Evolutionary conservation across 2,888 invertebrate species (phyloP).

Genomic region (Parascotia fuliginaria): DNA sequence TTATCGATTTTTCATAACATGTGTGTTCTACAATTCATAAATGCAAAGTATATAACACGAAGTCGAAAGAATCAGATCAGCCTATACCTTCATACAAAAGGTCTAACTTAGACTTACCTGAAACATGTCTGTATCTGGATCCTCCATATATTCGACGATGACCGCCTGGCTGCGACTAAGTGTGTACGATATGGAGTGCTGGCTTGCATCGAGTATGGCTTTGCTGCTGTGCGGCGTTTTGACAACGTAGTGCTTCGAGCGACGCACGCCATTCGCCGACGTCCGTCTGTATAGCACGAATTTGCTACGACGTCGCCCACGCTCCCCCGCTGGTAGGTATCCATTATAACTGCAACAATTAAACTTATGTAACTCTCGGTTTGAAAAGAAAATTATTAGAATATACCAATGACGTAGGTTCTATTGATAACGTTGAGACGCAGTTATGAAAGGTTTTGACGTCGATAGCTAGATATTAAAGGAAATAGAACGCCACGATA

Average conservation of each 20-base stretch:
- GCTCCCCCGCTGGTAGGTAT: constrained; percentile 95
- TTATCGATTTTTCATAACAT: too few species aligned
- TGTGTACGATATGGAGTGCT: constrained; percentile 99
- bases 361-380: neutral
- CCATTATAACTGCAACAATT: constrained; percentile 93
- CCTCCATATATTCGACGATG: constrained; percentile 98
- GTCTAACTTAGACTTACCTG: constrained; percentile 94
- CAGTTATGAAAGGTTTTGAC: constrained; percentile 3
- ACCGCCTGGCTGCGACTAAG: constrained; percentile 98
- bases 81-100: too few species aligned
- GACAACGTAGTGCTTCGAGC: constrained; percentile 97
- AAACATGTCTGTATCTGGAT: constrained; percentile 99
- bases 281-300: constrained; percentile 95
- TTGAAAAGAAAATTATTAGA: neutral
- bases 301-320: constrained; percentile 97
- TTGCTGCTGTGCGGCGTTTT: constrained; percentile 97
- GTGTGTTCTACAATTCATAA: too few species aligned
- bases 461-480: neutral
- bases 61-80: too few species aligned
- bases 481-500: neutral
- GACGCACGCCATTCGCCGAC: constrained; percentile 96
- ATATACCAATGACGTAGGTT: neutral
- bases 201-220: constrained; percentile 96
- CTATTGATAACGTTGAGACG: neutral
- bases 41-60: too few species aligned